Base-by-base conservation (phyloP, 2,113 vertebrate genomes). In the Zootoca vivipara region DNA sequence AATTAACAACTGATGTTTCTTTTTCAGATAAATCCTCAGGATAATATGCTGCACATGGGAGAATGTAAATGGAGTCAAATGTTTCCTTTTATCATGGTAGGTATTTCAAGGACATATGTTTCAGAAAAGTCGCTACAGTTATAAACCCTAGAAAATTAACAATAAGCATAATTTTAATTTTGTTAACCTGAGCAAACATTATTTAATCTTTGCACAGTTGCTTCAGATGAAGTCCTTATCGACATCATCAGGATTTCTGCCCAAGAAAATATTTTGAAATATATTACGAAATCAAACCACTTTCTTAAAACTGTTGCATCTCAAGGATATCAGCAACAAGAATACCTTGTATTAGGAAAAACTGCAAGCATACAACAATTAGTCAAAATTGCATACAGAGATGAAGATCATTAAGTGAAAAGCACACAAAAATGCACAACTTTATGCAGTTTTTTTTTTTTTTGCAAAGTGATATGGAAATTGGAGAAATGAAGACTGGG, bases 71-170 rank as follows among this genome's bases (percentile, higher is more conserved):
- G 96, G 94, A 97, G 92, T 69, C 91, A 97, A 7, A 87, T 98
- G 90, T 96, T 99, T 90, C 97, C 97, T 4, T 95, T 98, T 42
- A 93, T 99, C 88, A 94, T 99, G 96, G 99, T 99, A 96, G 95
- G 98, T 97, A 80, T 92, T 89, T 81, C 18, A 12, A 28, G 22
- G 85, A 0, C 1, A 40, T 6, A 0, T 5, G 24, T 69, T 9
- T 85, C 67, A 62, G 62, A 26, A 42, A 42, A 85, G 58, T 30
- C 73, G 58, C n/a, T 46, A 8, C 12, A 30, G 2, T 15, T 72
- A 64, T 28, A 89, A 46, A 74, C 2, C 4, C 10, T 81, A 85
- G 7, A 81, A 67, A 87, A 64, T 58, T 42, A 9, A 24, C 64
- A 28, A 56, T 78, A 46, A 73, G 69, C 7, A 72, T 73, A 7